phyloP scores from a whole-genome alignment of 2,888 invertebrate genomes.

The Gastracanthus pulcherrimus region DNA sequence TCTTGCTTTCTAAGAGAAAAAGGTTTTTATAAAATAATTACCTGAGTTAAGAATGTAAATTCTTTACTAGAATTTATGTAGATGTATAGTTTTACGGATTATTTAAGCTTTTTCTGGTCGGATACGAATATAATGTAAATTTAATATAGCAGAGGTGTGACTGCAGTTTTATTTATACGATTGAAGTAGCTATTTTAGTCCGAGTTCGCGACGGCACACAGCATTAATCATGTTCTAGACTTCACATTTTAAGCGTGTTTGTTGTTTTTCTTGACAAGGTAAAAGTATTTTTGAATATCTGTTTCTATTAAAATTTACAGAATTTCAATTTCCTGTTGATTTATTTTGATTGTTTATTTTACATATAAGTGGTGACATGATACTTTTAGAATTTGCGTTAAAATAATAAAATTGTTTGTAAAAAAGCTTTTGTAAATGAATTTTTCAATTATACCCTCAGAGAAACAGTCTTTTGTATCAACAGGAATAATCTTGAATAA shows the following conservation, averaged over 20 bases:
- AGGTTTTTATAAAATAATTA: no score
- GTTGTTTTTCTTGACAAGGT: neutral
- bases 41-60: no score
- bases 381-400: no score
- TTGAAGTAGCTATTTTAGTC: neutral
- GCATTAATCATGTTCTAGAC: neutral
- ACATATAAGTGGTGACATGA: no score
- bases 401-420: no score
- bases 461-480: no score
- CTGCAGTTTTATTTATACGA: neutral
- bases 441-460: no score
- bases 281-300: neutral
- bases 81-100: no score
- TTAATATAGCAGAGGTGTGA: neutral
- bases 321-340: neutral
- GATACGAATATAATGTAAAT: neutral
- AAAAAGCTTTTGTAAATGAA: no score
- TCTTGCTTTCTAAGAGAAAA: no score
- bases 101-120: neutral
- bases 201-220: neutral
- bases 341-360: neutral
- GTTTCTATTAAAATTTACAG: neutral
- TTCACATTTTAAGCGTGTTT: neutral
- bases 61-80: no score
- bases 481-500: no score